Base-by-base conservation (phyloP, 92 coral and sea anemone species). In the Parazoanthus atlanticus region DNA sequence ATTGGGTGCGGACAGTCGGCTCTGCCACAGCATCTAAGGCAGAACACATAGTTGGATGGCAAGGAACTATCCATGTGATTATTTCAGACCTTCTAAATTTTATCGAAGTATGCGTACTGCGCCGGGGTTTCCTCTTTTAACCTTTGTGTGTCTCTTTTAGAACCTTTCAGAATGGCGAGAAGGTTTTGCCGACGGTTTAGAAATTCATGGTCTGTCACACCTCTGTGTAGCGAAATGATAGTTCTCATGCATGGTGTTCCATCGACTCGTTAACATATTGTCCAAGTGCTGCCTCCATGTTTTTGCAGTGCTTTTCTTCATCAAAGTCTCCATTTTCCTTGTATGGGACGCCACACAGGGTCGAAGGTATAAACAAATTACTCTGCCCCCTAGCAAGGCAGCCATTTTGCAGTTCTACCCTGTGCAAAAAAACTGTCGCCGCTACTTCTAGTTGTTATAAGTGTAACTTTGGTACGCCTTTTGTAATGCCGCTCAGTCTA, bases 321-420 rank as follows among this genome's bases (percentile, higher is more conserved):
- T 84, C 61, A 7, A 83, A 56, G 31, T 78, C 80, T n/a, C 90
- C 90, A 1, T 43, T 65, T 26, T 29, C 91, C 3, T 33, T 49
- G 80, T 71, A 88, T 6, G 90, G 92, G 0, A 73, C 74, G 1
- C 92, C 91, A 76, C 85, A 43, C 13, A 86, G 38, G 0, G 95
- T 90, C 6, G 93, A 92, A 0, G 91, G 95, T 25, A 92, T 92
- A 25, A 90, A 90, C 0, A 82, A 61, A 70, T 90, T 84, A 26
- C 8, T 31, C 31, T 88, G 95, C 17, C 95, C 93, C 73, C 89
- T 86, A 11, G 74, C 80, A 32, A 89, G 88, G 40, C 94, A 92
- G 9, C 94, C 92, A 70, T 92, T 92, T 52, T 92, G 92, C 30
- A 92, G 79, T 47, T 89, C 92, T 8, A 85, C 91, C 2, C 90